Percentiles rank a stretch among this genome's conserved stretches.
Evolutionary conservation across 2,797 vertebrate species (phyloP).

Genomic region (Falco naumanni): DNA sequence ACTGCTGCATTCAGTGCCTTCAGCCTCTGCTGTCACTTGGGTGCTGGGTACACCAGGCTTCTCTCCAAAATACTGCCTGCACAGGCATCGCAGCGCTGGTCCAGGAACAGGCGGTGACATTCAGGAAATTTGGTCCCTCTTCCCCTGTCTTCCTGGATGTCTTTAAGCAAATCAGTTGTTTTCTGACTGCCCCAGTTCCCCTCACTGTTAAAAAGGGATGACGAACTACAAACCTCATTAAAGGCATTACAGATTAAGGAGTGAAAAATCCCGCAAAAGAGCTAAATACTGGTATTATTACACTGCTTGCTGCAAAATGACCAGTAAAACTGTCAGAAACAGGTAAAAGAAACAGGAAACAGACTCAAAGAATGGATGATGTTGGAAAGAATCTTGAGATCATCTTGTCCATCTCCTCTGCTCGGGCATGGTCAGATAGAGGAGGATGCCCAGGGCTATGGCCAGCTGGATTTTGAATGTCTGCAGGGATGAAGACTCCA

Average conservation of each 20-base stretch:
- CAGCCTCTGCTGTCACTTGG: not conserved
- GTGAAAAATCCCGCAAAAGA: not conserved
- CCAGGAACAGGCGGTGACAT: not conserved
- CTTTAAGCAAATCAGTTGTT: not conserved
- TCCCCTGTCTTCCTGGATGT: not conserved
- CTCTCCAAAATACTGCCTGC: not conserved
- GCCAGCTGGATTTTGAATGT: not conserved
- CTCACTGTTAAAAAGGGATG: not conserved
- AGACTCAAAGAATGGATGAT: not conserved
- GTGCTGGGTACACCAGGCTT: not conserved
- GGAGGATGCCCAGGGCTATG: not conserved
- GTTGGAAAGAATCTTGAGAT: not conserved
- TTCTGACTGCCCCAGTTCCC: not conserved
- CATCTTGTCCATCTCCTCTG: rapidly evolving
- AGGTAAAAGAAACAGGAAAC: not conserved
- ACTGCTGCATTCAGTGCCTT: not conserved
- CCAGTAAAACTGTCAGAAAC: not conserved
- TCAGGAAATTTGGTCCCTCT: not conserved
- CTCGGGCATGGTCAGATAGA: not conserved
- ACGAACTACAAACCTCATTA: not conserved
- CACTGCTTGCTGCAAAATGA: not conserved
- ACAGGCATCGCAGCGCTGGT: not conserved
- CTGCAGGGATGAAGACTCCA: not conserved
- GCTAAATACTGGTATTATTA: not conserved
- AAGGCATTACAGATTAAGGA: not conserved